Evolutionary conservation across 1,140 invertebrate genomes (phyloP), one percentile per base, ranked within the genome.

Genomic region (Solenopsis invicta): DNA sequence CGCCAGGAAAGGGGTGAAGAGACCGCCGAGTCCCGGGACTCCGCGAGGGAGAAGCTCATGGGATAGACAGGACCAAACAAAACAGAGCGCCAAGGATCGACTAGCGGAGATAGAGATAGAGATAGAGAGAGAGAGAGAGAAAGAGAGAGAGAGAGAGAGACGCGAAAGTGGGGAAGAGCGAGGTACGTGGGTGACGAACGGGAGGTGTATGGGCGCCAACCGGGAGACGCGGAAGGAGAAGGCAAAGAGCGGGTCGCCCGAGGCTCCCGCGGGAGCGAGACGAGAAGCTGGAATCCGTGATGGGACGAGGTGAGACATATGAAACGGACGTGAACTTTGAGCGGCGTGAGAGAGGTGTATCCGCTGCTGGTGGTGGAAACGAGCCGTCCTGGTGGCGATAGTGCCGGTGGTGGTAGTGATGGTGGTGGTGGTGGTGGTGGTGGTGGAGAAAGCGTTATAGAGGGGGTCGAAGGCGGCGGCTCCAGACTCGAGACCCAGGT

Each of bases 301-400:
- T 91, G 88, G 91, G 88, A 91, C 89, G 93, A 91, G 93, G 93
- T 93, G 93, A 93, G 93, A 93, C 93, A 93, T 92, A 92, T 90
- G 93, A 94, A 94, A 93, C 93, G 92, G 92, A 93, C 92, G 90
- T 93, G 93, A 94, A 93, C 91, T 94, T 93, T 93, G 91, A 92
- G 86, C 90, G 85, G 86, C 67, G 37, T 71, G 88, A 91, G 82
- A 87, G 90, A 87, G 90, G 85, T 72, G 77, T 66, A 77, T 66
- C 29, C 76, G 76, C 50, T 64, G 76, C 75, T 76, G 85, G 85
- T 80, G 87, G 85, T 72, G 77, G 87, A 82, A 76, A 88, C 86
- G 54, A 89, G 87, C 90, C 85, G 85, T 91, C 85, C 86, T 48
- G 85, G 69, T 91, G 90, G 90, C 87, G 84, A 85, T 88, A 76